Evolutionary conservation across 2,797 vertebrate genomes (phyloP).

Genomic region (Phalanger gymnotis): DNA sequence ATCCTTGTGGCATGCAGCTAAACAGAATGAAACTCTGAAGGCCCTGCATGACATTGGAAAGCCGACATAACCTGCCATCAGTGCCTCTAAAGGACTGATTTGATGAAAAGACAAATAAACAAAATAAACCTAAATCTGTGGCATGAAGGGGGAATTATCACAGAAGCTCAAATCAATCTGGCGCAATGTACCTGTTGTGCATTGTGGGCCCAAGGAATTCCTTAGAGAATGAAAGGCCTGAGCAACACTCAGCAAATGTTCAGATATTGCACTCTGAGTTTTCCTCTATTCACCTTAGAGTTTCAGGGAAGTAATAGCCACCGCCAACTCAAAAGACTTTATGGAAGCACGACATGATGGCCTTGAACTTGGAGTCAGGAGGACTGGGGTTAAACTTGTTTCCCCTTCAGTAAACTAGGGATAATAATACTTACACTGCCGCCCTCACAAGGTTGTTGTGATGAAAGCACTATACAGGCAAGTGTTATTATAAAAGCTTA

Average conservation of each 20-base stretch:
- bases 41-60: not conserved
- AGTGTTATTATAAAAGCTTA: no score
- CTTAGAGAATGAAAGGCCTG: not conserved
- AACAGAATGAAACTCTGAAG: not conserved
- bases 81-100: not conserved
- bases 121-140: not conserved
- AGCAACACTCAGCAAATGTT: not conserved
- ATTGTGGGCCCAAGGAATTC: not conserved
- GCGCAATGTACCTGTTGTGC: not conserved
- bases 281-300: conserved; percentile 4
- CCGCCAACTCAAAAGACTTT: not conserved
- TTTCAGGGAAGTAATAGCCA: not conserved
- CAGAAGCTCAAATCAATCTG: not conserved
- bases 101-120: not conserved
- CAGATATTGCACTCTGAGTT: not conserved
- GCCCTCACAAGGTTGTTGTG: no score
- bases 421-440: no score
- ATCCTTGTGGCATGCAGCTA: not conserved
- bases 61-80: not conserved
- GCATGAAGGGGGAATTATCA: not conserved
- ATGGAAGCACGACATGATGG: not conserved
- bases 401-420: no score
- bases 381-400: not conserved
- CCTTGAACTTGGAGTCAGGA: not conserved
- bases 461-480: no score